A percentile compares a stretch with the other conserved stretches of the same genome.
These are phyloP conservation scores for Cylloceria caligata DNA, from an alignment of 2,888 invertebrate species.

Conservation along the genomic window DNA sequence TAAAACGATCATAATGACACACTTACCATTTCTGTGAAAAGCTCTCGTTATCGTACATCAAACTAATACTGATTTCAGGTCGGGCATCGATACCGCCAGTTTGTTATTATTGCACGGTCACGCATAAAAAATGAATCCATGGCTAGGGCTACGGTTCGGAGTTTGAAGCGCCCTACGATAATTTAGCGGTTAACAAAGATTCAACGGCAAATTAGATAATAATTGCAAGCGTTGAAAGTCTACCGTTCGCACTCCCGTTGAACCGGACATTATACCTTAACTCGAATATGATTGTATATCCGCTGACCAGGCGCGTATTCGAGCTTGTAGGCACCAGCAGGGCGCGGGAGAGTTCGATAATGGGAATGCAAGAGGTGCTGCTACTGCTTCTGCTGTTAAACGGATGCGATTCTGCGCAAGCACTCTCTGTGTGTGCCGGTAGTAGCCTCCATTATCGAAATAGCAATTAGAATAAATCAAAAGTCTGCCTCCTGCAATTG, in stretches of 20 bases:
- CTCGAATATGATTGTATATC: slow-evolving; percentile 83
- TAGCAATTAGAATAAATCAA: slow-evolving; percentile 84
- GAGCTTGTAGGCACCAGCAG: slow-evolving; percentile 34
- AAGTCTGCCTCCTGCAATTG: slow-evolving; percentile 79
- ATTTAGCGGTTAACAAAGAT: slow-evolving; percentile 81
- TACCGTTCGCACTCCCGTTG: slow-evolving; percentile 60
- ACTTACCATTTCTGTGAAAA: background rate
- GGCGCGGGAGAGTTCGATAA: slow-evolving; percentile 80
- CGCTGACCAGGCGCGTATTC: slow-evolving; percentile 62
- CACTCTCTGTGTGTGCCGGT: slow-evolving; percentile 61
- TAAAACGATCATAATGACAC: background rate
- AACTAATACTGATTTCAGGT: background rate
- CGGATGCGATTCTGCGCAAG: slow-evolving; percentile 49
- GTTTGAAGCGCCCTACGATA: slow-evolving; percentile 68
- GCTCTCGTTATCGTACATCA: background rate
- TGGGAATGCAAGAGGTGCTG: slow-evolving; percentile 82
- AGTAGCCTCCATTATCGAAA: slow-evolving; percentile 82
- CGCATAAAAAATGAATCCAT: background rate
- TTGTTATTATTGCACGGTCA: background rate
- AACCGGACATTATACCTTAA: slow-evolving; percentile 79
- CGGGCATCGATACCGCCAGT: background rate
- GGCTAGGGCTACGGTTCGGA: background rate
- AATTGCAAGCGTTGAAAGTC: slow-evolving; percentile 75
- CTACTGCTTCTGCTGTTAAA: slow-evolving; percentile 54
- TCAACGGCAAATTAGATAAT: slow-evolving; percentile 83